Evolutionary conservation across 2,888 invertebrate species (phyloP).

Genomic region (Silvanus unidentatus): DNA sequence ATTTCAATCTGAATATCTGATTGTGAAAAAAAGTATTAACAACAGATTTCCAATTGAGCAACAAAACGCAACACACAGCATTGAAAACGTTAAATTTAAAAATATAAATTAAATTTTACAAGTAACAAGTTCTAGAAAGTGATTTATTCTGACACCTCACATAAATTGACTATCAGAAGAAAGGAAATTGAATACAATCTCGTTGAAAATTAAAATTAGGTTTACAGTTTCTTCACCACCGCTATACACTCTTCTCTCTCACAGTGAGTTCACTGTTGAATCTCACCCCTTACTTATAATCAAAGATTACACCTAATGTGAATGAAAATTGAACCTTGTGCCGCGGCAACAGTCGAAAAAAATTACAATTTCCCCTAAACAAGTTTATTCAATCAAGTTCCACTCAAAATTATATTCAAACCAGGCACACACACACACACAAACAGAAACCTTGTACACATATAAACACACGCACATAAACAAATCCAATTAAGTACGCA

Average conservation of each 20-base stretch:
- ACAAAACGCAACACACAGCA: not conserved
- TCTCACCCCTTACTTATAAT: conserved; percentile 5
- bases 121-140: conserved; percentile 13
- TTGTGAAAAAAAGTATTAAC: too few relatives aligned
- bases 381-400: conserved; percentile 42
- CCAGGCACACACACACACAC: conserved; percentile 35
- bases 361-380: conserved; percentile 37
- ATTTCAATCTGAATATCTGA: too few relatives aligned
- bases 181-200: conserved; percentile 31
- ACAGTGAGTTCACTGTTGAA: too few relatives aligned
- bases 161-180: conserved; percentile 27
- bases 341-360: conserved; percentile 22
- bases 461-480: conserved; percentile 39
- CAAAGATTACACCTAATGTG: conserved; percentile 6
- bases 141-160: conserved; percentile 27
- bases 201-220: conserved; percentile 28
- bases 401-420: conserved; percentile 42
- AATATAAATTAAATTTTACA: conserved; percentile 7
- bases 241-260: too few relatives aligned
- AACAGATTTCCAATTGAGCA: too few relatives aligned
- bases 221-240: conserved; percentile 18
- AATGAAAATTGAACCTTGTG: conserved; percentile 3
- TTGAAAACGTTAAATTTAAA: conserved; percentile 1
- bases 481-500: conserved; percentile 46
- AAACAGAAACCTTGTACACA: conserved; percentile 45